A percentile compares a stretch with the other conserved stretches of the same genome.
Evolutionary conservation across 92 coral and sea anemone species (phyloP).

Genomic region (Phenganax marumi): DNA sequence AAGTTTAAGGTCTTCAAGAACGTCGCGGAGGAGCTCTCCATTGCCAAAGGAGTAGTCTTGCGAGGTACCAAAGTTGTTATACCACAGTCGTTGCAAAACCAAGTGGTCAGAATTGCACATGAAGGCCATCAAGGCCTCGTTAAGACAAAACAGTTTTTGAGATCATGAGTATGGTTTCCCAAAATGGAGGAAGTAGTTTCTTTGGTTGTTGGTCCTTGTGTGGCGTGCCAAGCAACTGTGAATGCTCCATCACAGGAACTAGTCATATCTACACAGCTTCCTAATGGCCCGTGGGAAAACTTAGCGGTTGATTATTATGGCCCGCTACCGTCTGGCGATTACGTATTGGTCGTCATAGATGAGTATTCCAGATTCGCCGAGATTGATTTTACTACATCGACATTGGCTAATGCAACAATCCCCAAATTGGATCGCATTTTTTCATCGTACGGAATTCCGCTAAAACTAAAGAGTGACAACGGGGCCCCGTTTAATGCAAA

Average conservation of each 20-base stretch:
- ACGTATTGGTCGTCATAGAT: conserved; percentile 29
- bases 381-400: too few species aligned
- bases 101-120: conserved; percentile 16
- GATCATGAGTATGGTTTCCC: conserved; percentile 35
- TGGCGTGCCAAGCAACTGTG: conserved; percentile 35
- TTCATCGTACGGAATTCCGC: conserved; percentile 13
- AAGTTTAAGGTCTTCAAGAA: background rate
- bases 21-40: conserved; percentile 3
- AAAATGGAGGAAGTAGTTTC: conserved; percentile 16
- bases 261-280: too few species aligned
- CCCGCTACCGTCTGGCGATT: conserved; percentile 32
- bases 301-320: conserved; percentile 30
- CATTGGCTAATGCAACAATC: too few species aligned
- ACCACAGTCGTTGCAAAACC: conserved; percentile 1
- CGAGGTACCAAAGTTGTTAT: conserved; percentile 4
- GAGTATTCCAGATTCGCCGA: conserved; percentile 28
- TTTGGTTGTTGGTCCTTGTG: conserved; percentile 37
- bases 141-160: conserved; percentile 23
- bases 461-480: too few species aligned
- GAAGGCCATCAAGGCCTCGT: conserved; percentile 38
- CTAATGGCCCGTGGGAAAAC: too few species aligned
- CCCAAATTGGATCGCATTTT: conserved; percentile 29
- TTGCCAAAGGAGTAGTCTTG: conserved; percentile 21
- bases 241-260: conserved; percentile 23
- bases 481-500: conserved; percentile 40